phyloP scores from a whole-genome alignment of 2,113 vertebrate species.

The Hiodon tergisus region DNA sequence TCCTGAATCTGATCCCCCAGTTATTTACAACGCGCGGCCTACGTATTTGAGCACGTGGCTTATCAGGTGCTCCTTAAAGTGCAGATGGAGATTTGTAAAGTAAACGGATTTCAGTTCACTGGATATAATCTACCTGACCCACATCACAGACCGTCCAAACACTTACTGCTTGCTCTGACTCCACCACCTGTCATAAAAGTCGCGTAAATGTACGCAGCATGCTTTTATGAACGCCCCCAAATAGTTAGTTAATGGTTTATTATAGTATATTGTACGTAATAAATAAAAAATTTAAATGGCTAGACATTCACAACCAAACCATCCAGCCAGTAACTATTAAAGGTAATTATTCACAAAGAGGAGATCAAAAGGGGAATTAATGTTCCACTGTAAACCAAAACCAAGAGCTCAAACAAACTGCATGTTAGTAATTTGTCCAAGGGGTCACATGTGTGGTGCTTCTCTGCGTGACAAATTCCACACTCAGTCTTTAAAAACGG shows the following conservation, averaged over 20 bases:
- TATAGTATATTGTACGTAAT: too few relatives aligned
- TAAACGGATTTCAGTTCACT: slow-evolving; percentile 23
- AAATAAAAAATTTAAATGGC: too few relatives aligned
- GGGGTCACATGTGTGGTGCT: slow-evolving; percentile 12
- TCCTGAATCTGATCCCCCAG: neutral
- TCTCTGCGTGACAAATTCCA: slow-evolving; percentile 27
- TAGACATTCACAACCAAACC: neutral
- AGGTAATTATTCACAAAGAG: neutral
- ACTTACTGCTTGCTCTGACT: neutral
- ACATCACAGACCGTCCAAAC: slow-evolving; percentile 20
- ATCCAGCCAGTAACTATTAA: neutral
- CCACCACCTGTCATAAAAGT: neutral
- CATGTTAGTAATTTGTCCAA: neutral
- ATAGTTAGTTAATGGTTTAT: too few relatives aligned
- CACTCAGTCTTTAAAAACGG: slow-evolving; percentile 12
- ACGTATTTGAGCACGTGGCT: neutral
- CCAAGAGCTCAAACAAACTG: too few relatives aligned
- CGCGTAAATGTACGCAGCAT: too few relatives aligned
- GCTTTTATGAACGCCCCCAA: too few relatives aligned
- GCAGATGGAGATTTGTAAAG: slow-evolving; percentile 11
- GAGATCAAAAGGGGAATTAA: too few relatives aligned
- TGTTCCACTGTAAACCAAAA: too few relatives aligned
- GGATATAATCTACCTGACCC: slow-evolving; percentile 35
- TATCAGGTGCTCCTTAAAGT: neutral
- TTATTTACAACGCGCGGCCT: neutral